A percentile compares a stretch with the other conserved stretches of the same genome.
Evolutionary conservation across 2,113 vertebrate genomes (phyloP).

Genomic region (Turnix velox): DNA sequence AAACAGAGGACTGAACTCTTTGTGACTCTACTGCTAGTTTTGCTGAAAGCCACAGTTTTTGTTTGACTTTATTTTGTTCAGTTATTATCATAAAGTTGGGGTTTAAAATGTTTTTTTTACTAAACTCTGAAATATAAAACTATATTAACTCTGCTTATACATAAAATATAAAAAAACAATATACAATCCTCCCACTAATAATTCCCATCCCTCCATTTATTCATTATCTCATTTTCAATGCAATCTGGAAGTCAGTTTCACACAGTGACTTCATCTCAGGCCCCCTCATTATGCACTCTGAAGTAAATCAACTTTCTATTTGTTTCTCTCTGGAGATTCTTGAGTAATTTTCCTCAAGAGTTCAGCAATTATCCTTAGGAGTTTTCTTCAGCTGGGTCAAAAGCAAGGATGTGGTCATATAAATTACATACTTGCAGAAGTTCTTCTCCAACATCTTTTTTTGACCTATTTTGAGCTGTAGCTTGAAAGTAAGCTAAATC

Average conservation of each 20-base stretch:
- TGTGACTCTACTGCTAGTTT: not conserved
- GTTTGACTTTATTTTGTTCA: not conserved
- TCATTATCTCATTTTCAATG: conserved; percentile 27
- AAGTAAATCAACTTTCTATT: conserved; percentile 35
- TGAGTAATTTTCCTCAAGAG: conserved; percentile 13
- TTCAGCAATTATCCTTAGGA: not conserved
- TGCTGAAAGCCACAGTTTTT: not conserved
- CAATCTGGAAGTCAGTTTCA: conserved; percentile 24
- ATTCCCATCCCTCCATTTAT: conserved; percentile 26
- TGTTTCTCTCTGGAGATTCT: conserved; percentile 22
- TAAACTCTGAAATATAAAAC: not conserved
- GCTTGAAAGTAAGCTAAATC: not conserved
- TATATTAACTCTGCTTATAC: not conserved
- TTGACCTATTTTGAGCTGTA: not conserved
- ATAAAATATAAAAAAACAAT: not conserved
- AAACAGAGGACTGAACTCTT: not conserved
- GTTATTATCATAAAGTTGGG: not conserved
- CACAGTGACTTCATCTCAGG: conserved; percentile 21
- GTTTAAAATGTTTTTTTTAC: not conserved
- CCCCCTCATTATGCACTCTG: not conserved
- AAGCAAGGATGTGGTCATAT: not conserved
- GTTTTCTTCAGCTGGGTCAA: not conserved
- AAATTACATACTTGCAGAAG: not conserved
- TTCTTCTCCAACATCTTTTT: not conserved
- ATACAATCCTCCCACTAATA: not conserved